phyloP scores from a whole-genome alignment of 1,140 invertebrate genomes.

The Scaptomyza pallida region DNA sequence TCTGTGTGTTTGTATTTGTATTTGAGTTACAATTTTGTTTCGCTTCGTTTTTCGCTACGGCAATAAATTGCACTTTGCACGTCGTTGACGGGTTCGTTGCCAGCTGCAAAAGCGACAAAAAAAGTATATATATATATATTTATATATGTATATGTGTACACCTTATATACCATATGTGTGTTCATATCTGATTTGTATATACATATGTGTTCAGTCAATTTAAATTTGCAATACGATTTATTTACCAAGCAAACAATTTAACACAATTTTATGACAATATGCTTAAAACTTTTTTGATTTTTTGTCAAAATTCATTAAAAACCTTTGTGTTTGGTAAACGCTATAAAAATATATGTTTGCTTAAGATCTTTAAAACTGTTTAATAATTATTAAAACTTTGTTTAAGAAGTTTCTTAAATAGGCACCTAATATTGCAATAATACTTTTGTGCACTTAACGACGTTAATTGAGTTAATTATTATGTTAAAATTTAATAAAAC shows the following conservation, averaged over 20 bases:
- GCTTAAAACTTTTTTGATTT: neutral
- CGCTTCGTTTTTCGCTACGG: slow-evolving; percentile 54
- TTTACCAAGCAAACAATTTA: slow-evolving; percentile 8
- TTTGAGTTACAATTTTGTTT: slow-evolving; percentile 75
- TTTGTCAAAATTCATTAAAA: too few relatives aligned
- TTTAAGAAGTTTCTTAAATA: too few relatives aligned
- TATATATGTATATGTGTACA: neutral
- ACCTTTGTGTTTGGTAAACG: too few relatives aligned
- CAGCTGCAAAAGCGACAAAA: slow-evolving; percentile 39
- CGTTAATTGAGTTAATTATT: too few relatives aligned
- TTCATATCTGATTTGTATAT: slow-evolving; percentile 1
- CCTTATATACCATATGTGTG: slow-evolving; percentile 2
- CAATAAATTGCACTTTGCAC: slow-evolving; percentile 74
- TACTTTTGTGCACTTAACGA: too few relatives aligned
- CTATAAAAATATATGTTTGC: too few relatives aligned
- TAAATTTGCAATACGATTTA: slow-evolving; percentile 14
- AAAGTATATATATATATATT: slow-evolving; percentile 21
- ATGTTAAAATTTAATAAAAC: too few relatives aligned
- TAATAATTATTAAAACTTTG: too few relatives aligned
- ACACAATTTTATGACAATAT: slow-evolving; percentile 11
- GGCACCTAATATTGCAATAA: too few relatives aligned
- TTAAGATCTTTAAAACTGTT: too few relatives aligned
- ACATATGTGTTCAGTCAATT: slow-evolving; percentile 5
- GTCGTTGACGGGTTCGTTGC: slow-evolving; percentile 66
- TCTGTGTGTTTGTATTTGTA: slow-evolving; percentile 31